These are phyloP conservation scores for Gortyna flavago DNA, from an alignment of 2,888 invertebrate genomes.

Conservation along the genomic window DNA sequence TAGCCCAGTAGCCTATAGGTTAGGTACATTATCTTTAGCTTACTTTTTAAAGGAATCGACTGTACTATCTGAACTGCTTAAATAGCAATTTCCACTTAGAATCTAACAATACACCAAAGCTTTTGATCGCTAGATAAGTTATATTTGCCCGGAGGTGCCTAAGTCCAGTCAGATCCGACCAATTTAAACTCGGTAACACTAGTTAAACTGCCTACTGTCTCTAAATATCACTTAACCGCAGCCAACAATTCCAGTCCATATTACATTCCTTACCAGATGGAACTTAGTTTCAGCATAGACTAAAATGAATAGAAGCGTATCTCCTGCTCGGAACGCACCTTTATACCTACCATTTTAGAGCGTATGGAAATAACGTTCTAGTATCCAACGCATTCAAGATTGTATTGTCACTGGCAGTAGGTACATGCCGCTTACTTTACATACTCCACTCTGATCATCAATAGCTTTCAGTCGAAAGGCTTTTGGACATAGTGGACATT, in stretches of 20 bases:
- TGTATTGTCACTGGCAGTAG: not conserved
- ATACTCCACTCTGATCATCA: too few relatives aligned
- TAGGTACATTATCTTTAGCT: not conserved
- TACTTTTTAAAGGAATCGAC: not conserved
- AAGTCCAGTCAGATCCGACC: conserved; percentile 31
- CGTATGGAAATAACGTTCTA: not conserved
- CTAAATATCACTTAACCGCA: conserved; percentile 71
- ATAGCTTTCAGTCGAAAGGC: too few relatives aligned
- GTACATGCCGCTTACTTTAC: not conserved
- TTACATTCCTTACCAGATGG: conserved; percentile 70
- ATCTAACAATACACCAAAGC: not conserved
- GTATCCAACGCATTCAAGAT: not conserved
- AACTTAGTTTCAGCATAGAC: conserved; percentile 76
- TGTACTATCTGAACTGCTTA: not conserved
- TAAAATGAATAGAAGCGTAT: conserved; percentile 15
- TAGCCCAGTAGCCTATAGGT: too few relatives aligned
- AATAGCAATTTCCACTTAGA: not conserved
- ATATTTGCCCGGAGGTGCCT: conserved; percentile 31
- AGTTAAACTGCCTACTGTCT: conserved; percentile 59
- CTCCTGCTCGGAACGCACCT: not conserved
- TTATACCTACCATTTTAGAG: not conserved
- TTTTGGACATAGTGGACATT: not conserved
- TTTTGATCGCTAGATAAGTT: conserved; percentile 19
- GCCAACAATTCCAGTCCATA: conserved; percentile 69
- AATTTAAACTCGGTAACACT: conserved; percentile 53